Conservation (phyloP, 1,140 invertebrate species). For the Nymphalis io region DNA sequence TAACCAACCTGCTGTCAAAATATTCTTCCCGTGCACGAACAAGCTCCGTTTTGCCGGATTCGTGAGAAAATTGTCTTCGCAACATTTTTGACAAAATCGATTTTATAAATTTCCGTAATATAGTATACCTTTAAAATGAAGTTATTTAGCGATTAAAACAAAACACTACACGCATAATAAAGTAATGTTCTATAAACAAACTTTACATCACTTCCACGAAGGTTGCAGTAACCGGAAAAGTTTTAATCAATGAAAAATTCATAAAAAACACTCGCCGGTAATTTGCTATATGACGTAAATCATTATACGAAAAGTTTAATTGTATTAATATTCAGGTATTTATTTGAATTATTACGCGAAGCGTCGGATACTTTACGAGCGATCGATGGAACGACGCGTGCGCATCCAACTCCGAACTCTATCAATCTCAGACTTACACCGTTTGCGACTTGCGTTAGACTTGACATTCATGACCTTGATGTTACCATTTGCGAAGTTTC, state of each 20-base stretch:
- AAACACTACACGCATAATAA: conserved; percentile 24
- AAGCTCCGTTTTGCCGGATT: conserved; percentile 65
- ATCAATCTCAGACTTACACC: conserved; percentile 5
- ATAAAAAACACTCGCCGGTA: neutral
- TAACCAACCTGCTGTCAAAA: conserved; percentile 65
- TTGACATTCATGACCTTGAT: conserved; percentile 53
- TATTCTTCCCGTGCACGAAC: conserved; percentile 58
- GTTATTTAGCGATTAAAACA: conserved; percentile 22
- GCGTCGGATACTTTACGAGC: conserved; percentile 11
- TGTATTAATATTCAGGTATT: neutral
- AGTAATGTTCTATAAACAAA: conserved; percentile 24
- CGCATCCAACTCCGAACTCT: conserved; percentile 34
- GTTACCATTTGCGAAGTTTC: conserved; percentile 41
- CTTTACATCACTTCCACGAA: conserved; percentile 27
- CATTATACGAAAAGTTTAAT: conserved; percentile 1
- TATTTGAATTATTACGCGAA: neutral
- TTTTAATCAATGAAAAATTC: conserved; percentile 3
- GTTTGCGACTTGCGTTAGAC: neutral
- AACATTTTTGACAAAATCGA: conserved; percentile 49
- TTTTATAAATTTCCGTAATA: conserved; percentile 7
- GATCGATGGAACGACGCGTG: conserved; percentile 29
- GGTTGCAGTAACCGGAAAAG: conserved; percentile 30
- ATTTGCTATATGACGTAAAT: conserved; percentile 1
- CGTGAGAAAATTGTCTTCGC: conserved; percentile 67
- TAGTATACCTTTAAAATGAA: neutral